Conservation (phyloP, 2,888 invertebrate species). For the Saturnia japonica region DNA sequence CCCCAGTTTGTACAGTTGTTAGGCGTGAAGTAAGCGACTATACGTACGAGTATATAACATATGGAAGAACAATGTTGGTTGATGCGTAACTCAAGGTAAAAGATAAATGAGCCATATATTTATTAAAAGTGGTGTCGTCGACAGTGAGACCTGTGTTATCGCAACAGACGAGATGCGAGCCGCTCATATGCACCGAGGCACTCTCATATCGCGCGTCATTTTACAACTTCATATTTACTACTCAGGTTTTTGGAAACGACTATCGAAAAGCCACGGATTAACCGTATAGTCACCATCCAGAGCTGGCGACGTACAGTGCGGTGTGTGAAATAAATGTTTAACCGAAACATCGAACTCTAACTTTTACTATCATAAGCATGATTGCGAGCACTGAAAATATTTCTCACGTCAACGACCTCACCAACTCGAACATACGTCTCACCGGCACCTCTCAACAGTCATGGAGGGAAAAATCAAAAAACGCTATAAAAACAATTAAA, state of each 20-base stretch:
- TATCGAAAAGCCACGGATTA: slow-evolving; percentile 65
- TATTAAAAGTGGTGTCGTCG: slow-evolving; percentile 70
- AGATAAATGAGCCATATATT: slow-evolving; percentile 72
- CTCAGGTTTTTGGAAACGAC: slow-evolving; percentile 73
- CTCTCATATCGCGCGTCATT: slow-evolving; percentile 66
- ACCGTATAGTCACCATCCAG: slow-evolving; percentile 57
- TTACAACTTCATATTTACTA: slow-evolving; percentile 71
- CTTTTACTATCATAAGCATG: slow-evolving; percentile 56
- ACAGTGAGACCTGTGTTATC: slow-evolving; percentile 73
- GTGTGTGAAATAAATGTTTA: slow-evolving; percentile 53
- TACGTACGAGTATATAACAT: slow-evolving; percentile 29
- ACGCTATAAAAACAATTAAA: slow-evolving; percentile 61
- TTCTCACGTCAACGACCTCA: slow-evolving; percentile 56
- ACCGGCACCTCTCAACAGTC: slow-evolving; percentile 52
- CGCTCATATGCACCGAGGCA: slow-evolving; percentile 58
- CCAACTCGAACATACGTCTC: slow-evolving; percentile 64
- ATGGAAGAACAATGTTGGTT: slow-evolving; percentile 47
- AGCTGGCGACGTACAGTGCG: slow-evolving; percentile 52
- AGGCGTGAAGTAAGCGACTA: slow-evolving; percentile 36
- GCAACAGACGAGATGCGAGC: slow-evolving; percentile 68
- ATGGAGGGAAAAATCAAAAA: slow-evolving; percentile 64
- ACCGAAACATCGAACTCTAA: slow-evolving; percentile 58
- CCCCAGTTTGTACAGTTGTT: slow-evolving; percentile 29
- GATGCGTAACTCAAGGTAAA: slow-evolving; percentile 63
- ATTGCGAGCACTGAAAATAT: slow-evolving; percentile 57